Evolutionary conservation across 1,140 invertebrate genomes (phyloP), one percentile per base, ranked within the genome.

Genomic region (Ectropis grisescens): DNA sequence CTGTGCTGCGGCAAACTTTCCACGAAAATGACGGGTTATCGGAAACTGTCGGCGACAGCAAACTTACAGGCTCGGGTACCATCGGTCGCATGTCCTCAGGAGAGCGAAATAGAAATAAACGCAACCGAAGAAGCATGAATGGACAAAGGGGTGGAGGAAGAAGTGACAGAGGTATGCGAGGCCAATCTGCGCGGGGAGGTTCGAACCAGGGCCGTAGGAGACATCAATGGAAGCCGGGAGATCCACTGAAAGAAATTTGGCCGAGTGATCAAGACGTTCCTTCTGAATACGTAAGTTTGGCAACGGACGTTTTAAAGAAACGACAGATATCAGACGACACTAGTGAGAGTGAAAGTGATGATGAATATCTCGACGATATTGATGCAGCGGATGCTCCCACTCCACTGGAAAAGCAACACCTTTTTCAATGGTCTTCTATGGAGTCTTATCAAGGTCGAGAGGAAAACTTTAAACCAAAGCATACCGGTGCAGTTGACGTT

Each of bases 391-490:
- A 14, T 30, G 11, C 1, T 30, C 29, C 2, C n/a, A 14, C 2
- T 7, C 29, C 10, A 12, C 13, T 15, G 16, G 13, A 14, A 13
- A 8, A 30, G 29, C 15, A 19, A 10, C 14, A 5, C 14, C 29
- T 10, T 9, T 31, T 31, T 19, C 10, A 31, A 31, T 31, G 29
- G 29, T 31, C 9, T 16, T 7, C 29, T 16, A 31, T 31, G 29
- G 14, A 31, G 7, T 10, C 28, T 9, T 29, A 14, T 29, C 28
- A 29, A 13, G 12, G 28, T 15, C 12, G 15, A 3, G n/a, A n/a
- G n/a, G n/a, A n/a, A n/a, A n/a, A n/a, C n/a, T n/a, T n/a, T n/a
- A n/a, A n/a, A 11, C 27, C 26, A 15, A 15, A 25, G n/a, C 10
- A 14, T 22, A 32, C 29, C 23, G 41, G 41, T 15, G 11, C 41